Evolutionary conservation across 2,888 invertebrate genomes (phyloP), one percentile per base, ranked within the genome.

Genomic region (Dioctria linearis): DNA sequence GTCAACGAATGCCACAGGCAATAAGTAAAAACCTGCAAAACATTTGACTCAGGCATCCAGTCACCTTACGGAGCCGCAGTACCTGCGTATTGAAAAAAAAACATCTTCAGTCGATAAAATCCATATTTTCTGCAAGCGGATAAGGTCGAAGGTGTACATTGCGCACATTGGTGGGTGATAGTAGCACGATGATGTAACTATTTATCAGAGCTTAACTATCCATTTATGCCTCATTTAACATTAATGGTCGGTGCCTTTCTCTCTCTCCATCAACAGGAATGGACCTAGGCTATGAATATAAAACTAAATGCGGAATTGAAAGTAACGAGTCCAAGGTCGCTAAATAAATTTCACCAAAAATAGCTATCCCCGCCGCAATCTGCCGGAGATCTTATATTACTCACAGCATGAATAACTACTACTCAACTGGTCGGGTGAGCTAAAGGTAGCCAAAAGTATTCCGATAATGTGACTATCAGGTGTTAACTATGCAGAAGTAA

Each of bases 261-360:
- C 76, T 73, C 59, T 11, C 76, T 73, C 59, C n/a, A 13, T 40
- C 13, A 42, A 39, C 39, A 13, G 43, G 73, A 73, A 43, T 39
- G 59, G 73, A 73, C 5, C n/a, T 13, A 54, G 73, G 37, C 57
- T 49, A 25, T 25, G 42, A 25, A 40, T 54, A 25, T 25, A 67
- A 67, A 43, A 54, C 59, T 57, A 57, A 69, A 80, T 25, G 63
- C 80, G 80, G 73, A 80, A 80, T 80, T 80, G 80, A 80, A 80
- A 65, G 73, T 73, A 80, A 63, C 65, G 80, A 80, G 80, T 80
- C 80, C 80, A 80, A 80, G 80, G 80, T 80, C 80, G 65, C 39
- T 3, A 3, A 46, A 40, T 43, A 73, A 80, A 80, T 79, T 80
- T 80, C 79, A 79, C 79, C 79, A 79, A 79, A 79, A 79, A 79